Percentiles rank a stretch among this genome's conserved stretches.
phyloP scores from a whole-genome alignment of 1,140 invertebrate species.

The Triops cancriformis region DNA sequence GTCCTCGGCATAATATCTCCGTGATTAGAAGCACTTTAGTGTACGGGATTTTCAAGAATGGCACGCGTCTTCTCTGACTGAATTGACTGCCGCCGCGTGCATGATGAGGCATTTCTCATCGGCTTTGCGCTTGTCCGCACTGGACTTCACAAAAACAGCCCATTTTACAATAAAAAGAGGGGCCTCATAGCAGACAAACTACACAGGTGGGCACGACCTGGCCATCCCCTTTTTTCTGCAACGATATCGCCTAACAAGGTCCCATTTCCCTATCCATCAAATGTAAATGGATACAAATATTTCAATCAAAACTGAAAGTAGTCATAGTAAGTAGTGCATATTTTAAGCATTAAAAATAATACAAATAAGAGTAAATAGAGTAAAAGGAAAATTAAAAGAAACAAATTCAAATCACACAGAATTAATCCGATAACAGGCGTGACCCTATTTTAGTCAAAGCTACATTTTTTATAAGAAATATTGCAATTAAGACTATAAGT shows the following conservation, averaged over 20 bases:
- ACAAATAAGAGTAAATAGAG: no score
- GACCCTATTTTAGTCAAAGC: no score
- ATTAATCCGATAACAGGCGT: no score
- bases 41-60: slow-evolving; percentile 10
- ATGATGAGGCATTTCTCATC: slow-evolving; percentile 6
- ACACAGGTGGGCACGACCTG: neutral
- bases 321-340: neutral
- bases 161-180: neutral
- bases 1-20: neutral
- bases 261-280: neutral
- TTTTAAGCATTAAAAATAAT: no score
- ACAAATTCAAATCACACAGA: no score
- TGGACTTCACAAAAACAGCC: neutral
- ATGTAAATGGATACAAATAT: neutral
- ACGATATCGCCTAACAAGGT: neutral
- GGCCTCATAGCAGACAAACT: neutral
- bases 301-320: neutral
- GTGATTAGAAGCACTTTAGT: neutral
- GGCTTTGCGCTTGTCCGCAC: neutral
- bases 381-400: no score
- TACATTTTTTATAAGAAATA: no score
- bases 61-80: neutral
- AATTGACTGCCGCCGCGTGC: neutral
- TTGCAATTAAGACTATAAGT: no score
- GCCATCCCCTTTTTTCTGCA: neutral